Conservation (phyloP, 2,888 invertebrate genomes). For the Icerya purchasi region DNA sequence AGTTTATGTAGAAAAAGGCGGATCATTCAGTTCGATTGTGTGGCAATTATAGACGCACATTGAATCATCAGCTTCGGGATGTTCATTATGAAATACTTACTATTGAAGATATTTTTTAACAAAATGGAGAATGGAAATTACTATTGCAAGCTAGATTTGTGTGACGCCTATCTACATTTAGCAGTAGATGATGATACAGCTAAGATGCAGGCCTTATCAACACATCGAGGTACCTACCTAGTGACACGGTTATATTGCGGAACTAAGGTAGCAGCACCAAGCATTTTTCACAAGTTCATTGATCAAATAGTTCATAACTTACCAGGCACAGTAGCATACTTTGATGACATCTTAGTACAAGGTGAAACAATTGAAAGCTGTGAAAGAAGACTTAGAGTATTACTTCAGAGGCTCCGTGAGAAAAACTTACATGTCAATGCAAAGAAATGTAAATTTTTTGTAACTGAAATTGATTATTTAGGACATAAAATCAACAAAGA, state of each 20-base stretch:
- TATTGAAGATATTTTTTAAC: no score
- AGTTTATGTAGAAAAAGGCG: conserved; percentile 18
- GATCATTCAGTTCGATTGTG: conserved; percentile 18
- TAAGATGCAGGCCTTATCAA: conserved; percentile 11
- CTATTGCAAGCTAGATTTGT: conserved; percentile 14
- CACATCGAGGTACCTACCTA: conserved; percentile 21
- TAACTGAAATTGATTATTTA: conserved; percentile 15
- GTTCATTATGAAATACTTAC: no score
- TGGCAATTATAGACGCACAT: conserved; percentile 20
- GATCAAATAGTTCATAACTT: conserved; percentile 20
- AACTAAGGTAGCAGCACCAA: conserved; percentile 20
- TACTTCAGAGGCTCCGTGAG: conserved; percentile 12
- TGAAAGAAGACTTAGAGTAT: background rate
- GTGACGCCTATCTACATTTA: conserved; percentile 15
- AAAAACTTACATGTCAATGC: conserved; percentile 15
- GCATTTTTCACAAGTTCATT: conserved; percentile 16
- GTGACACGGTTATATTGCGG: conserved; percentile 22
- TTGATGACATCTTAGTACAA: conserved; percentile 21
- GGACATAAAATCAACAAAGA: no score
- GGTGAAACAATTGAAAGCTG: conserved; percentile 15
- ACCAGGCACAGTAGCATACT: conserved; percentile 21
- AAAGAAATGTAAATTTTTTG: conserved; percentile 17
- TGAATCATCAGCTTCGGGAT: conserved; percentile 18
- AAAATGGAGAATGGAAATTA: conserved; percentile 16
- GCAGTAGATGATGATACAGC: conserved; percentile 11